These are phyloP conservation scores for Mythimna lalbum DNA, from an alignment of 2,888 invertebrate species.

Conservation along the genomic window DNA sequence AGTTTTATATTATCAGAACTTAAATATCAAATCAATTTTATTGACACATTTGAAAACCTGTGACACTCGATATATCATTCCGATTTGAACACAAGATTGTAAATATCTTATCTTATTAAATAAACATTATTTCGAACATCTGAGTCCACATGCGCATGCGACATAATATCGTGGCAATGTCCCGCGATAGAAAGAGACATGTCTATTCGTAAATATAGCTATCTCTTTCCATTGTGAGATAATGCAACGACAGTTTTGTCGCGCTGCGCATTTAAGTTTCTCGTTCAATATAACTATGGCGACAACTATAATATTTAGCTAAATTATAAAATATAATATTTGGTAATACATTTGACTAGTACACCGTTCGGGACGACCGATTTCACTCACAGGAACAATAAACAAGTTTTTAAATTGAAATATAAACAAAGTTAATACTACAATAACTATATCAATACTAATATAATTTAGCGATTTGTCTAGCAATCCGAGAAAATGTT, in stretches of 20 bases:
- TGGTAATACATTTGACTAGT: constrained; percentile 81
- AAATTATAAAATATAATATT: constrained; percentile 74
- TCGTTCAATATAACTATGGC: constrained; percentile 58
- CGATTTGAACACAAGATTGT: constrained; percentile 58
- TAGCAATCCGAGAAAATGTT: constrained; percentile 28
- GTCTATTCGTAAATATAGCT: not conserved
- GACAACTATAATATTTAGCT: constrained; percentile 63
- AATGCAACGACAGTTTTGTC: not conserved
- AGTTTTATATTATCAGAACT: not conserved
- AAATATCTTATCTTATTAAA: constrained; percentile 45
- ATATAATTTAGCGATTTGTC: constrained; percentile 43
- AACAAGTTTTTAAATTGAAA: constrained; percentile 39
- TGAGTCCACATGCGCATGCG: constrained; percentile 6
- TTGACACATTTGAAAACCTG: constrained; percentile 33
- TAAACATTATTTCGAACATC: constrained; percentile 24
- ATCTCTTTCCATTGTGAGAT: not conserved
- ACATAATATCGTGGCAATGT: not conserved
- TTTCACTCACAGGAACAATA: constrained; percentile 52
- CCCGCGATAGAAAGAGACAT: not conserved
- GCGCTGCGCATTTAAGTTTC: not conserved
- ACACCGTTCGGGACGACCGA: constrained; percentile 63
- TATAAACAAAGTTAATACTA: constrained; percentile 46
- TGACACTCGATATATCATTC: constrained; percentile 54
- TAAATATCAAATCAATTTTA: constrained; percentile 23
- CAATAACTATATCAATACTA: constrained; percentile 51